Percentiles rank a stretch among this genome's conserved stretches.
Conservation (phyloP, 2,113 vertebrate genomes). For the Misgurnus mizolepis region DNA sequence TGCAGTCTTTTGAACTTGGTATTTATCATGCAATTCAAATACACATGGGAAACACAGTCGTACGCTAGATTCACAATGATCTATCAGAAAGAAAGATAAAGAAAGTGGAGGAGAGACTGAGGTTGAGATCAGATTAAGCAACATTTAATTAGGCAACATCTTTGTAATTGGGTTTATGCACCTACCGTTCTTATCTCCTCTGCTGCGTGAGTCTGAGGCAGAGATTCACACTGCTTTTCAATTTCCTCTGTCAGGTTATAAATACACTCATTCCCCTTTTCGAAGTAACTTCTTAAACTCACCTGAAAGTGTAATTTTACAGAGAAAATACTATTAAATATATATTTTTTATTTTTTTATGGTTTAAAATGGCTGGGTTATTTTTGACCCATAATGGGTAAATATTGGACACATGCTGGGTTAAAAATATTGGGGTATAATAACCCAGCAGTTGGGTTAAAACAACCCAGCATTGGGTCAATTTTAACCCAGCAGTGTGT, state of each 20-base stretch:
- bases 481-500: no score
- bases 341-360: neutral
- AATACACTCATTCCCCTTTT: neutral
- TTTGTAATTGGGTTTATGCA: neutral
- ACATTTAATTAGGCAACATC: neutral
- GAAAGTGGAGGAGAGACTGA: neutral
- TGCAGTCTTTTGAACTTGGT: constrained; percentile 26
- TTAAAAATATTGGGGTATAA: no score
- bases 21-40: constrained; percentile 58
- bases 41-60: constrained; percentile 43
- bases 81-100: constrained; percentile 49
- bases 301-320: constrained; percentile 48
- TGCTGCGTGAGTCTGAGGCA: neutral
- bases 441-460: no score
- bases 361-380: no score
- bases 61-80: constrained; percentile 55
- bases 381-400: no score
- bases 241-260: neutral
- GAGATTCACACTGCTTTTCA: constrained; percentile 12
- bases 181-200: constrained; percentile 54
- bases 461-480: no score
- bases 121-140: no score
- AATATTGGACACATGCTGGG: no score
- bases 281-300: constrained; percentile 60
- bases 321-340: neutral